Percentiles rank a stretch among this genome's conserved stretches.
Conservation (phyloP, 2,113 vertebrate genomes). For the Campylorhamphus procurvoides region DNA sequence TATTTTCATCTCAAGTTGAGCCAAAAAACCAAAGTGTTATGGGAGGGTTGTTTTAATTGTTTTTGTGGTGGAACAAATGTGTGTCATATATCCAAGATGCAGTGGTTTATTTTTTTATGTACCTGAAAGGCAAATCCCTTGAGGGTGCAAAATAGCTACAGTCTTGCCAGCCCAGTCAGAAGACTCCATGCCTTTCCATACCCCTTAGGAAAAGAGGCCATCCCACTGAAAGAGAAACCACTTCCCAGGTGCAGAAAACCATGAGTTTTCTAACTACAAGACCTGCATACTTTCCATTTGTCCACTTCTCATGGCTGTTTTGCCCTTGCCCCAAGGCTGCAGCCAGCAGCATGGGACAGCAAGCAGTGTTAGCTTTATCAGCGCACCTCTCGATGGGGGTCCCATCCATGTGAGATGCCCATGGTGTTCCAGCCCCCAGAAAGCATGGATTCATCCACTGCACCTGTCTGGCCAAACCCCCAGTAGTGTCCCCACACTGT, state of each 20-base stretch:
- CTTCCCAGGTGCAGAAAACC: neutral
- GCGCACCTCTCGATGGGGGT: neutral
- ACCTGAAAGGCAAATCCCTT: neutral
- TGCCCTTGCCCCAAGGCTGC: neutral
- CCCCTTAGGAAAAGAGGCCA: neutral
- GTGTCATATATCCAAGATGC: neutral
- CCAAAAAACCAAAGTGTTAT: neutral
- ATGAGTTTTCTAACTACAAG: neutral
- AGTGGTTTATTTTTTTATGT: neutral
- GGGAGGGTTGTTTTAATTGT: neutral
- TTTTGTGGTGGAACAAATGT: neutral
- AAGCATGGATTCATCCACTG: fast-evolving
- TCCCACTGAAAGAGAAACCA: neutral
- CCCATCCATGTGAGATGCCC: neutral
- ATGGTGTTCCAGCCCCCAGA: neutral
- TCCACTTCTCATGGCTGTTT: neutral
- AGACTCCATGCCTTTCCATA: neutral
- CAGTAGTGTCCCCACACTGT: neutral
- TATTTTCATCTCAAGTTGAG: neutral
- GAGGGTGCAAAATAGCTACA: neutral
- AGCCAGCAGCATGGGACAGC: neutral
- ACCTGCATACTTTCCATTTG: neutral
- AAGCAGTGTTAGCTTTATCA: neutral
- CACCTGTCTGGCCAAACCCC: neutral
- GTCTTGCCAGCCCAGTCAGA: neutral